A percentile compares a stretch with the other conserved stretches of the same genome.
Conservation (phyloP, 2,797 vertebrate species). For the Gymnoscopelus braueri region DNA sequence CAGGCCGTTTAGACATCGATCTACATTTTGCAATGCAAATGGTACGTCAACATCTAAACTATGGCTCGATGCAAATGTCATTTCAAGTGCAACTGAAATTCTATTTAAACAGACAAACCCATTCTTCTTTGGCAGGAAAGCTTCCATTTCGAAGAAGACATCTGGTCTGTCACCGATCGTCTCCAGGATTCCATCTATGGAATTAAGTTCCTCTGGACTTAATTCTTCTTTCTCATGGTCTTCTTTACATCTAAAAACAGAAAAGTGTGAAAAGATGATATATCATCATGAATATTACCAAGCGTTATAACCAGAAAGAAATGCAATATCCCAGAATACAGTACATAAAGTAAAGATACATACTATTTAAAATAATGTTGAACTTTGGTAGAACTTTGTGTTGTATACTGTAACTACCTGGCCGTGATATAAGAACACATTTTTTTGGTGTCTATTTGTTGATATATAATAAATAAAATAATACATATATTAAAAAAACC, state of each 20-base stretch:
- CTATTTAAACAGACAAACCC: conserved; percentile 69
- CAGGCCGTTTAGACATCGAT: not conserved
- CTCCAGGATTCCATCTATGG: conserved; percentile 81
- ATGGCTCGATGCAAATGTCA: too few species aligned
- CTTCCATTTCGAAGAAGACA: conserved; percentile 95
- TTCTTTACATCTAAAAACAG: conserved; percentile 81
- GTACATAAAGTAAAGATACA: not conserved
- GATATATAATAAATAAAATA: too few species aligned
- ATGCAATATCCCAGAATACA: not conserved
- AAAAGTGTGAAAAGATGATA: not conserved
- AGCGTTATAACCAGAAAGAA: not conserved
- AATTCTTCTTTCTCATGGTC: conserved; percentile 20
- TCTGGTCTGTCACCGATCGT: conserved; percentile 86
- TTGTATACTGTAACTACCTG: too few species aligned
- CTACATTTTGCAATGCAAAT: not conserved
- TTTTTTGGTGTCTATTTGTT: too few species aligned
- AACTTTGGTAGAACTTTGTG: too few species aligned
- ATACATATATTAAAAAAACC: too few species aligned
- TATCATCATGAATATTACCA: not conserved
- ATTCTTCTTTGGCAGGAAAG: conserved; percentile 96
- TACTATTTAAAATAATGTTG: too few species aligned
- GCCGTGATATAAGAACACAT: too few species aligned
- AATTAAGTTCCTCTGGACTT: conserved; percentile 62
- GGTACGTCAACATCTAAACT: not conserved
- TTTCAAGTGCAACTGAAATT: not conserved